Evolutionary conservation across 2,113 vertebrate species (phyloP), one percentile per base, ranked within the genome.

Genomic region (Rafetus swinhoei): DNA sequence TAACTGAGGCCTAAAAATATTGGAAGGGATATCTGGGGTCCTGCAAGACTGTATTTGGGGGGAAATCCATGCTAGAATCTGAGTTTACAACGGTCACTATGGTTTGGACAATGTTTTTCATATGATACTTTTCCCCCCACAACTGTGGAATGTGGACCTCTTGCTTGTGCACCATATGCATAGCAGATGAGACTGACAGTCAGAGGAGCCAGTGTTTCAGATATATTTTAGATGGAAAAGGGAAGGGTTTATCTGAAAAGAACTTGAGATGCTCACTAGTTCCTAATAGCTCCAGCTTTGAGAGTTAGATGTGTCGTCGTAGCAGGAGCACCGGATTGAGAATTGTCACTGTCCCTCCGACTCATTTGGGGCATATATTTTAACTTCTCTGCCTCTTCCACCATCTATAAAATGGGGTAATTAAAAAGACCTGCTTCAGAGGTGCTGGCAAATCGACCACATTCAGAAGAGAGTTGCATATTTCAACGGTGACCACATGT

Each of bases 41-140:
- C 93, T 62, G 55, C 86, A 89, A 93, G 90, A 86, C 90, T 90
- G 81, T 56, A 29, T 18, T 50, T 90, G 93, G 93, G 92, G 93
- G 94, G 93, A 96, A 97, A 95, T 94, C 97, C 96, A 97, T 95
- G 96, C 27, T 76, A 85, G 32, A 74, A 52, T 57, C 60, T 21
- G 89, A 97, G 94, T 95, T 94, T 84, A 35, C 32, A 59, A 96
- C 81, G 94, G 84, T 79, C 94, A 83, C 90, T 9, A 54, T 77
- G 90, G 89, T 82, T 65, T n/a, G 93, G 69, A 25, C 83, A 21
- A 86, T 52, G 54, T 35, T 79, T 55, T 85, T 55, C 50, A 52
- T 81, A n/a, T 79, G 39, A 55, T 35, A n/a, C 52, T 60, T 59
- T 39, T 39, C 10, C 7, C 3, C 3, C 7, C 14, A 2, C 50